Conservation (phyloP, 2,797 vertebrate species). For the Leptatherina wallacei region DNA sequence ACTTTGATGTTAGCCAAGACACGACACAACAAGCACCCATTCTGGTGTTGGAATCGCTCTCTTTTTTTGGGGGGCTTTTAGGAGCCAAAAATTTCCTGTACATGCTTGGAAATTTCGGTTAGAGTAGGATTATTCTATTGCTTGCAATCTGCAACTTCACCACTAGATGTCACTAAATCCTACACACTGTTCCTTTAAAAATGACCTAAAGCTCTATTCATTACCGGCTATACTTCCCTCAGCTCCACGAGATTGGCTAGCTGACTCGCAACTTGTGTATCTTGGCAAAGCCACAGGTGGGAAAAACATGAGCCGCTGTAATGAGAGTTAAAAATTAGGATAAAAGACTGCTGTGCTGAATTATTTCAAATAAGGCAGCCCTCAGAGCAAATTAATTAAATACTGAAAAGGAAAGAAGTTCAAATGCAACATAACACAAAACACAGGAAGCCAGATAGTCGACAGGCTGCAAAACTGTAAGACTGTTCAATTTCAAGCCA, state of each 20-base stretch:
- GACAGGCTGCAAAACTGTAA: slow-evolving; percentile 29
- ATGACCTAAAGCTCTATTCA: slow-evolving; percentile 45
- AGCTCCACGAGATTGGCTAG: slow-evolving; percentile 25
- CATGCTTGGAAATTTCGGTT: not conserved
- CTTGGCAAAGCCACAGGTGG: slow-evolving; percentile 37
- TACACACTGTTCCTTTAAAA: slow-evolving; percentile 1
- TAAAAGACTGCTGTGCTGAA: slow-evolving; percentile 13
- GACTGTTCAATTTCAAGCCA: slow-evolving; percentile 30
- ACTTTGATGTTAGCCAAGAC: not conserved
- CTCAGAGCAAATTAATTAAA: slow-evolving; percentile 5
- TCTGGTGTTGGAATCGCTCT: not conserved
- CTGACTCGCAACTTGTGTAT: slow-evolving; percentile 1
- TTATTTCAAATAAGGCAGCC: slow-evolving; percentile 42
- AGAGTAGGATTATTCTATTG: not conserved
- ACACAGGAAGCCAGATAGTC: slow-evolving; percentile 11
- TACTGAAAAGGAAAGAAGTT: slow-evolving; percentile 12
- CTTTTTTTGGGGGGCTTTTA: not conserved
- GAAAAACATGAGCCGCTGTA: slow-evolving; percentile 31
- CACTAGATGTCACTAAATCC: not conserved
- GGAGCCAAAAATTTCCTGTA: not conserved
- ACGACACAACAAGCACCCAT: not conserved
- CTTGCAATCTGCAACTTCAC: not conserved
- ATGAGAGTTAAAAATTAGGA: slow-evolving; percentile 1
- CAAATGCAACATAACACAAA: slow-evolving; percentile 21
- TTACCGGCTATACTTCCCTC: slow-evolving; percentile 43